Evolutionary conservation across 2,888 invertebrate species (phyloP).

Genomic region (Monochamus alternatus): DNA sequence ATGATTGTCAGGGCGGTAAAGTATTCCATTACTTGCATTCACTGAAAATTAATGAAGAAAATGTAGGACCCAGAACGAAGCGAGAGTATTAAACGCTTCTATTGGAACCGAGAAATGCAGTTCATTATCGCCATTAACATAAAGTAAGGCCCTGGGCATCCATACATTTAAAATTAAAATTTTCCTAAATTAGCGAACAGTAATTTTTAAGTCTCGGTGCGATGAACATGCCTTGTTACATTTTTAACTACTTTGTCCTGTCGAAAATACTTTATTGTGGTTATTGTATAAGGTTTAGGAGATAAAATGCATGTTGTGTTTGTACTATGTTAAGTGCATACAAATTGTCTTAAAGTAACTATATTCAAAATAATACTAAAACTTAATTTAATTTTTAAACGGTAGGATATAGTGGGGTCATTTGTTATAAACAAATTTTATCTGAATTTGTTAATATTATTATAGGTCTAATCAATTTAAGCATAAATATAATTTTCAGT

Average conservation of each 20-base stretch:
- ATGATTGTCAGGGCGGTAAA: constrained; percentile 11
- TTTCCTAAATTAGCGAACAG: background rate
- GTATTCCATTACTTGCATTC: constrained; percentile 13
- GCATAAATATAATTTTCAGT: no score
- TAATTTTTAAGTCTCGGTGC: no score
- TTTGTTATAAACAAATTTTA: no score
- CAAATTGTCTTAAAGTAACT: no score
- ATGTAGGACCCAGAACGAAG: constrained; percentile 2
- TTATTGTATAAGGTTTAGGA: no score
- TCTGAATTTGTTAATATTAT: no score
- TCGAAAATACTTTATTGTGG: background rate
- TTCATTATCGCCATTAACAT: constrained; percentile 8
- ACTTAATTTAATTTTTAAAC: no score
- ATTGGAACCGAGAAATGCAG: constrained; percentile 10
- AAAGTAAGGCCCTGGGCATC: background rate
- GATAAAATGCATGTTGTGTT: no score
- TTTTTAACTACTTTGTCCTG: background rate
- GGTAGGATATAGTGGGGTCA: no score
- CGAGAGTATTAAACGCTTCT: background rate
- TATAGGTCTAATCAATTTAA: no score
- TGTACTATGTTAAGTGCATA: no score
- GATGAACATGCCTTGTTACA: background rate
- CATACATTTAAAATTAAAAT: background rate
- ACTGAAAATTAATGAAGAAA: constrained; percentile 8
- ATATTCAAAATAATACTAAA: no score